Base-by-base conservation (phyloP, 2,888 invertebrate genomes). In the Diaprepes abbreviatus region DNA sequence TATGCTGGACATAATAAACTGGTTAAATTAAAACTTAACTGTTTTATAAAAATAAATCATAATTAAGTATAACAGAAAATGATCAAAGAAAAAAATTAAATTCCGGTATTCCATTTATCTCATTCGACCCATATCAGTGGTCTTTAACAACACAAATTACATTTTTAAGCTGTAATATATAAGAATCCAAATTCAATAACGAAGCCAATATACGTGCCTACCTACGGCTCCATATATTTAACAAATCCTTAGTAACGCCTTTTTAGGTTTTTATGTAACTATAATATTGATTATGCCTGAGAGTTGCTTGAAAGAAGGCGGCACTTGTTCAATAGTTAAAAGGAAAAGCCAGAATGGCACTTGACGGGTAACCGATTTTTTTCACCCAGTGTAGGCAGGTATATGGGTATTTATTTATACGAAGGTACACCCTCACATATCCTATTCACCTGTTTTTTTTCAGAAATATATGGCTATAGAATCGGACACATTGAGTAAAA, bases 231-330 rank as follows among this genome's bases (percentile, higher is more conserved):
- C 52, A 63, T 48, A 63, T 71, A 71, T 66, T 71, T 71, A 71
- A 64, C 63, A 60, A 63, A 59, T 68, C 64, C 67, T 71, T 67
- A 67, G 63, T 67, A 63, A 71, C 71, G 66, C 71, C 71, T 67
- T 71, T 66, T 67, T 63, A 28, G 63, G 66, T 66, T 67, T 57
- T 71, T 64, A 59, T 65, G 67, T 60, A 71, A 67, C 58, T 66
- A 66, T 66, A 58, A 63, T 66, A 66, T 66, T 66, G 71, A 71
- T 71, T 64, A 57, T 71, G 60, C 21, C 65, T 54, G 24, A 66
- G 63, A 67, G 52, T 57, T 58, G 14, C 10, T 38, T 66, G 48
- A 71, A 71, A 66, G 58, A 33, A 60, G 62, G 66, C 70, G 70
- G 70, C 66, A 62, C 48, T 66, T 45, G 40, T 24, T 70, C 66